Percentiles rank a stretch among this genome's conserved stretches.
Conservation (phyloP, 2,888 invertebrate species). For the Cistogaster globosa region DNA sequence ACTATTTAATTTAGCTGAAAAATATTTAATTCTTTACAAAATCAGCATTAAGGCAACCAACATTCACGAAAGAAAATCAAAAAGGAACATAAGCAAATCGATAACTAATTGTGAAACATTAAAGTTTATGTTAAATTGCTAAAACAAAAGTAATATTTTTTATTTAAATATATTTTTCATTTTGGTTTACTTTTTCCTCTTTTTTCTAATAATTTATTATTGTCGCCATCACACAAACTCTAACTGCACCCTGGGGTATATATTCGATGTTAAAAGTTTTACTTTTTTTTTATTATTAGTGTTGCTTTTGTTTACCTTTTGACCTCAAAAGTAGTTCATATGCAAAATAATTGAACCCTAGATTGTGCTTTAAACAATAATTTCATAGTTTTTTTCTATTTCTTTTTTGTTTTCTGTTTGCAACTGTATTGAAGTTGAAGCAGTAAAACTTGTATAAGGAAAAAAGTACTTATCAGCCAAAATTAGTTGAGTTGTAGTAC, state of each 20-base stretch:
- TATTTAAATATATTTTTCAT: not conserved
- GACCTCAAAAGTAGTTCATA: conserved; percentile 69
- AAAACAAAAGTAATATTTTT: conserved; percentile 19
- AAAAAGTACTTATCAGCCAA: not conserved
- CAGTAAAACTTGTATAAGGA: no score
- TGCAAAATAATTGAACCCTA: conserved; percentile 70
- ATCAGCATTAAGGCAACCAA: no score
- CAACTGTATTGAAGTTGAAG: conserved; percentile 46
- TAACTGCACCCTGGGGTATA: conserved; percentile 19
- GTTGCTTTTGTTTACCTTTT: conserved; percentile 62
- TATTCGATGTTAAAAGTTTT: not conserved
- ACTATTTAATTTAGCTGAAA: no score
- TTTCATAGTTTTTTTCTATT: conserved; percentile 2
- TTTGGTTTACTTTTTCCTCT: not conserved
- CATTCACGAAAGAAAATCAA: no score
- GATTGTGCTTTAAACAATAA: conserved; percentile 47
- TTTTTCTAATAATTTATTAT: conserved; percentile 38
- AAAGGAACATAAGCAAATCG: no score
- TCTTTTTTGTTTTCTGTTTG: not conserved
- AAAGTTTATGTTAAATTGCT: conserved; percentile 27
- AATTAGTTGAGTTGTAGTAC: no score
- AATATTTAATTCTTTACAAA: no score
- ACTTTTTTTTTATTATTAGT: not conserved
- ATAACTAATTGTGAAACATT: conserved; percentile 26
- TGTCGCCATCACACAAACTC: conserved; percentile 8